A percentile compares a stretch with the other conserved stretches of the same genome.
Conservation (phyloP, 2,797 vertebrate species). For the Champsocephalus gunnari region DNA sequence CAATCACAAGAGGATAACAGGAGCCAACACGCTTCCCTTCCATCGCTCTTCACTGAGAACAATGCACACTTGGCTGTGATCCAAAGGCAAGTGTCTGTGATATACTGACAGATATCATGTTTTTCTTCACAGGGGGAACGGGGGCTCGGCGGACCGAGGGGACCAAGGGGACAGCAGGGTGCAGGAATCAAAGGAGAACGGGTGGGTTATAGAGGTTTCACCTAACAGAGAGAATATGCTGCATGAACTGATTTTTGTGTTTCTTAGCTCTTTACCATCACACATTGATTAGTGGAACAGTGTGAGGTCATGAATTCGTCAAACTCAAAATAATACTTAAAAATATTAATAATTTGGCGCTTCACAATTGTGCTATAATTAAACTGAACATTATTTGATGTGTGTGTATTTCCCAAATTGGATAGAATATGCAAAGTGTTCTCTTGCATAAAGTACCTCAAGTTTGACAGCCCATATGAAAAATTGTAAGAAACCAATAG, state of each 20-base stretch:
- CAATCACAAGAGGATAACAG: constrained; percentile 51
- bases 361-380: too few relatives aligned
- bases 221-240: constrained; percentile 24
- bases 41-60: constrained; percentile 42
- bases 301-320: not conserved
- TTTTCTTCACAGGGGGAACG: constrained; percentile 87
- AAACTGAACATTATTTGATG: not conserved
- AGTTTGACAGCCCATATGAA: not conserved
- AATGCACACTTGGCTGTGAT: constrained; percentile 57
- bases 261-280: not conserved
- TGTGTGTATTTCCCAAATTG: not conserved
- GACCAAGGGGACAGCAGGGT: constrained; percentile 87
- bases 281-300: not conserved
- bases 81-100: constrained; percentile 44
- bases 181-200: constrained; percentile 91
- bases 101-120: constrained; percentile 51
- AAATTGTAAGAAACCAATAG: not conserved
- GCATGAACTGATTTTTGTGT: not conserved
- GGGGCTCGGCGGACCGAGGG: constrained; percentile 89
- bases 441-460: not conserved
- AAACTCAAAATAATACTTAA: not conserved
- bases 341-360: not conserved
- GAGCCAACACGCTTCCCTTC: constrained; percentile 58
- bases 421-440: not conserved
- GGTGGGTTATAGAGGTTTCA: constrained; percentile 84